Conservation (phyloP, 2,888 invertebrate genomes). For the Hypsopygia costalis region DNA sequence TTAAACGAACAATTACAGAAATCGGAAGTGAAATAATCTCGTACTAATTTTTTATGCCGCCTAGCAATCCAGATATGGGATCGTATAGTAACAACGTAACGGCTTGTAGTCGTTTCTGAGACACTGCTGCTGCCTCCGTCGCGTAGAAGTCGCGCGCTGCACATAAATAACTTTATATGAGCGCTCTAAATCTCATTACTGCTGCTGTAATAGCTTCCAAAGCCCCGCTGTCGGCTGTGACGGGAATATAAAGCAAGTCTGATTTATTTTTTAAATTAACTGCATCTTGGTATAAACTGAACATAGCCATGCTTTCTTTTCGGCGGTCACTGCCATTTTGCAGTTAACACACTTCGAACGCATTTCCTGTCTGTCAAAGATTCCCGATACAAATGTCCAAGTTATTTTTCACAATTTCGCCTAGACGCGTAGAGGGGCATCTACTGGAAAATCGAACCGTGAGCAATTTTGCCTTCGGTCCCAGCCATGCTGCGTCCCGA, state of each 20-base stretch:
- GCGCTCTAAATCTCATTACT: constrained; percentile 75
- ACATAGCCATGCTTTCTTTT: neutral
- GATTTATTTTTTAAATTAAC: constrained; percentile 68
- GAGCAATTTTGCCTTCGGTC: constrained; percentile 28
- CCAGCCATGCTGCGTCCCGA: constrained; percentile 47
- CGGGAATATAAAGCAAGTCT: constrained; percentile 70
- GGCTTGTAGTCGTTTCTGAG: constrained; percentile 23
- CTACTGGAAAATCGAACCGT: constrained; percentile 49
- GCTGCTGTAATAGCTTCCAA: constrained; percentile 70
- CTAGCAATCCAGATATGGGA: too few relatives aligned
- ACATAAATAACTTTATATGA: constrained; percentile 76
- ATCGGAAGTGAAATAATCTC: too few relatives aligned
- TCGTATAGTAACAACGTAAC: too few relatives aligned
- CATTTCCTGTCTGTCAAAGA: constrained; percentile 14
- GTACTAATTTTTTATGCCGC: too few relatives aligned
- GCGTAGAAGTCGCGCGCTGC: constrained; percentile 47
- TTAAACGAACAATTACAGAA: too few relatives aligned
- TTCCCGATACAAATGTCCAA: constrained; percentile 24
- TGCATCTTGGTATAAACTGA: constrained; percentile 30
- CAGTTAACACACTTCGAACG: constrained; percentile 7
- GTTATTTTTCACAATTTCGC: constrained; percentile 46
- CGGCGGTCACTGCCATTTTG: neutral
- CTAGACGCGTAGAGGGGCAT: constrained; percentile 29
- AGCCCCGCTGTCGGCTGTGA: constrained; percentile 67
- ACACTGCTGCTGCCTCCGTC: constrained; percentile 23